These are phyloP conservation scores for Adelphocoris suturalis DNA, from an alignment of 2,888 invertebrate genomes.

Conservation along the genomic window DNA sequence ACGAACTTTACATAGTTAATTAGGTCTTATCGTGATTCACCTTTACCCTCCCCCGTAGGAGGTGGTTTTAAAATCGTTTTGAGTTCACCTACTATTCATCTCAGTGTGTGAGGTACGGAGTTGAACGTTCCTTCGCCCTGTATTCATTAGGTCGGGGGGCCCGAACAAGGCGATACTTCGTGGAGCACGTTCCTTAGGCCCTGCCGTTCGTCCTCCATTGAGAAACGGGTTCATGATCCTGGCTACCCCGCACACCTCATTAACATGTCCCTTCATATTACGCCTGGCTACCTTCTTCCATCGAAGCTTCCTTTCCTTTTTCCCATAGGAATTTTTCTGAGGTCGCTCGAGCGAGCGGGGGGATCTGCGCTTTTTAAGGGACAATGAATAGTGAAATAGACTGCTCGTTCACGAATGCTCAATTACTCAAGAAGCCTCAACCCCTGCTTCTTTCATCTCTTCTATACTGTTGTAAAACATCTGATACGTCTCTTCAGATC, in stretches of 20 bases:
- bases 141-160: constrained; percentile 42
- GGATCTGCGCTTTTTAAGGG: too few species aligned
- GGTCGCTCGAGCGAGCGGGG: not conserved
- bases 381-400: too few species aligned
- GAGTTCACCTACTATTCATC: constrained; percentile 57
- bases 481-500: too few species aligned
- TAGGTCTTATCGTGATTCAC: constrained; percentile 51
- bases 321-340: constrained; percentile 9
- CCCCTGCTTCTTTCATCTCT: too few species aligned
- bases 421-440: too few species aligned
- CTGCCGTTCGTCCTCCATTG: constrained; percentile 49
- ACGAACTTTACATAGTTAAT: constrained; percentile 26
- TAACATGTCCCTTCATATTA: constrained; percentile 67
- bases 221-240: constrained; percentile 63
- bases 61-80: not conserved
- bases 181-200: constrained; percentile 60
- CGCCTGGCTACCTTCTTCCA: constrained; percentile 11
- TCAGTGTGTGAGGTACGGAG: constrained; percentile 9
- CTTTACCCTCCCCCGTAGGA: not conserved
- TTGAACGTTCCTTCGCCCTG: constrained; percentile 5
- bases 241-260: constrained; percentile 47
- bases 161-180: constrained; percentile 64
- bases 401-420: too few species aligned
- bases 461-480: too few species aligned
- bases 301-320: constrained; percentile 28